phyloP scores from a whole-genome alignment of 2,113 vertebrate species.

The Ammospiza nelsoni region DNA sequence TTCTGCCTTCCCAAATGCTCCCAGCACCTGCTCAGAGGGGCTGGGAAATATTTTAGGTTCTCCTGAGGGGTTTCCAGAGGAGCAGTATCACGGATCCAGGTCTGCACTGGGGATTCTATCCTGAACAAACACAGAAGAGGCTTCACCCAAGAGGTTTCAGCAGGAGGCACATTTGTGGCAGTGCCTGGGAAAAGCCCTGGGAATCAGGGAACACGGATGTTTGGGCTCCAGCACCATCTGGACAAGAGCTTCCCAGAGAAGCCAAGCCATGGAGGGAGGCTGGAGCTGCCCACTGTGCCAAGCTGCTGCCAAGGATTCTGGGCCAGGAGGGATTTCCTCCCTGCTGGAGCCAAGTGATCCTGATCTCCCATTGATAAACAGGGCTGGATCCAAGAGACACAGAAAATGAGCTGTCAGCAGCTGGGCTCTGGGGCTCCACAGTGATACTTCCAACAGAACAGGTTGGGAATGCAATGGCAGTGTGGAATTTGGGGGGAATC shows the following conservation, averaged over 20 bases:
- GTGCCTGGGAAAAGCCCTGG: neutral
- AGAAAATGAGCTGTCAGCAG: neutral
- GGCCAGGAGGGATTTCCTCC: neutral
- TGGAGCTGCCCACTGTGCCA: neutral
- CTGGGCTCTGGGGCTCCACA: neutral
- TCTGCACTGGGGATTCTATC: neutral
- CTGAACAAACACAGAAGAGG: neutral
- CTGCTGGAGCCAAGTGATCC: accelerated
- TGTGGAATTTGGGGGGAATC: accelerated
- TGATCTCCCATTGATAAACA: neutral
- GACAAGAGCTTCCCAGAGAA: neutral
- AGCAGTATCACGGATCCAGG: neutral
- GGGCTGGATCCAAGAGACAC: neutral
- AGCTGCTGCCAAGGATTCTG: neutral
- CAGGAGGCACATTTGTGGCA: neutral
- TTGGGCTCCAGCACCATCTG: neutral
- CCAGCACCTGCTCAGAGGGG: neutral
- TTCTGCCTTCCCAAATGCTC: neutral
- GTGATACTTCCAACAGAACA: accelerated
- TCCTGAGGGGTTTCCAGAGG: neutral
- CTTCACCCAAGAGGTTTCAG: accelerated
- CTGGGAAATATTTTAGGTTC: neutral
- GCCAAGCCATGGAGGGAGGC: neutral
- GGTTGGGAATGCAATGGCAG: neutral
- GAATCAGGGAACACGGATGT: neutral